Percentiles rank a stretch among this genome's conserved stretches.
Conservation (phyloP, 1,140 invertebrate species). For the Plodia interpunctella region DNA sequence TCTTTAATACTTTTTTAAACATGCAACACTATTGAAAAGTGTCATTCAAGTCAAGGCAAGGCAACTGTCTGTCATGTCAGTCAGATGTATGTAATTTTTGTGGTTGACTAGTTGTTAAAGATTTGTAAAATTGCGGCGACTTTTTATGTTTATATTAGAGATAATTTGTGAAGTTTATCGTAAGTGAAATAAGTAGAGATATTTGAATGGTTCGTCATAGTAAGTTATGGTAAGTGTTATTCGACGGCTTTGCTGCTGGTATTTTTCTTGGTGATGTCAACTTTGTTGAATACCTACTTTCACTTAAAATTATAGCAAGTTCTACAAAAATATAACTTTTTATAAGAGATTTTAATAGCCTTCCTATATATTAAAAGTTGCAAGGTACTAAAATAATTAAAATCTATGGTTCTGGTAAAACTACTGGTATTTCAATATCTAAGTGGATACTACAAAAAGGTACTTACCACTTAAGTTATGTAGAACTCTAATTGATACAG, state of each 20-base stretch:
- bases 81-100: neutral
- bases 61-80: neutral
- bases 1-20: neutral
- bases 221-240: neutral
- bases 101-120: neutral
- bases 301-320: conserved; percentile 19
- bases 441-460: too few relatives aligned
- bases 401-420: too few relatives aligned
- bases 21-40: neutral
- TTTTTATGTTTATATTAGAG: neutral
- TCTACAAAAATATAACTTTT: neutral
- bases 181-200: neutral
- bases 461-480: neutral
- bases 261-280: conserved; percentile 29
- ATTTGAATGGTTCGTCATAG: neutral
- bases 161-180: conserved; percentile 8
- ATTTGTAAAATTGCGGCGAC: neutral
- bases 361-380: too few relatives aligned
- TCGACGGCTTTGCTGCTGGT: neutral
- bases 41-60: neutral
- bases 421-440: too few relatives aligned
- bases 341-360: neutral
- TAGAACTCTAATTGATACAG: too few relatives aligned
- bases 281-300: conserved; percentile 28
- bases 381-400: too few relatives aligned